These are phyloP conservation scores for Trichonephila inaurata DNA, from an alignment of 1,140 invertebrate genomes.

Conservation along the genomic window DNA sequence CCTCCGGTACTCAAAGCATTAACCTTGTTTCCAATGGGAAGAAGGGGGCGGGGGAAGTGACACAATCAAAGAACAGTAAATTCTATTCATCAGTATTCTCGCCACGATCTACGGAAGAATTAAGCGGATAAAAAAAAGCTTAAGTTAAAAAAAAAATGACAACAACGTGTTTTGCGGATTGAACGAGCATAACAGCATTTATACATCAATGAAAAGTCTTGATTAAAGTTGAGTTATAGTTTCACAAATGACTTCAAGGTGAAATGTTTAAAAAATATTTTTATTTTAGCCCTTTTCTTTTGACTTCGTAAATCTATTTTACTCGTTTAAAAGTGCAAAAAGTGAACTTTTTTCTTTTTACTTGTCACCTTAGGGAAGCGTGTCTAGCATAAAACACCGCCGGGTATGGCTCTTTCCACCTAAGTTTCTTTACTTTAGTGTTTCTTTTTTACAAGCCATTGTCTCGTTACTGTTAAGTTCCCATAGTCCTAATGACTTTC, in stretches of 20 bases:
- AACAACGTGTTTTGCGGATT: conserved; percentile 20
- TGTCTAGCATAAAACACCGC: neutral
- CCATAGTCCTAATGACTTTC: neutral
- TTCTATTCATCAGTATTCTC: conserved; percentile 23
- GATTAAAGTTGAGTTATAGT: conserved; percentile 31
- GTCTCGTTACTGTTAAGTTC: neutral
- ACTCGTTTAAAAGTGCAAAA: conserved; percentile 23
- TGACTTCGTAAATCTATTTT: neutral
- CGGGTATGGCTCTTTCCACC: neutral
- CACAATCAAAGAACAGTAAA: conserved; percentile 23
- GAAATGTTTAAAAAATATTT: neutral
- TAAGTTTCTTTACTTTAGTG: neutral
- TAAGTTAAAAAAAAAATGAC: neutral
- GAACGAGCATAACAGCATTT: neutral
- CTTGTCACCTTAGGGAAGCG: neutral
- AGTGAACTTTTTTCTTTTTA: neutral
- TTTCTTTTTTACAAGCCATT: neutral
- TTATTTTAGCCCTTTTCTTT: neutral
- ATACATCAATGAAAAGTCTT: conserved; percentile 34
- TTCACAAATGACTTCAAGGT: neutral
- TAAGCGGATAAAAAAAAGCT: neutral
- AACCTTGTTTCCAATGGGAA: neutral
- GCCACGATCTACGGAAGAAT: neutral
- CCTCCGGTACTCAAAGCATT: neutral
- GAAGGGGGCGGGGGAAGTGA: neutral